Conservation (phyloP, 2,888 invertebrate species). For the Drosophila siamana region DNA sequence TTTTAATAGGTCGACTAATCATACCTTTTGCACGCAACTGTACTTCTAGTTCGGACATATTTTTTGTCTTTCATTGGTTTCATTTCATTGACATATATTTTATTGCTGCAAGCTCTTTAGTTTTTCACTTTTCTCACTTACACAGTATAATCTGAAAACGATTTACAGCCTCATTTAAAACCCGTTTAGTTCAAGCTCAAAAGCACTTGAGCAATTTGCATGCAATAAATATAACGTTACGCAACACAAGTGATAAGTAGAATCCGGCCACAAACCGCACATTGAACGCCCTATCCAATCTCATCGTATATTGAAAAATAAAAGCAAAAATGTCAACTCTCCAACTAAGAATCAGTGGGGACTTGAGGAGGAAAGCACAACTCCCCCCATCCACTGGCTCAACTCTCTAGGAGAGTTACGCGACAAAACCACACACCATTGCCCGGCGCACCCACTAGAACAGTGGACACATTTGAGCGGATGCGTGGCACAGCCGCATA, state of each 20-base stretch:
- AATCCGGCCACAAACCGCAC: conserved; percentile 13
- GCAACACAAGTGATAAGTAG: conserved; percentile 49
- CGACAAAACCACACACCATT: conserved; percentile 63
- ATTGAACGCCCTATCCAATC: conserved; percentile 18
- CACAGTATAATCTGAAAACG: background rate
- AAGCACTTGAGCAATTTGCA: conserved; percentile 42
- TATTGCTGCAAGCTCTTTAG: background rate
- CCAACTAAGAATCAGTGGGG: conserved; percentile 79
- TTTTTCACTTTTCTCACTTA: conserved; percentile 1
- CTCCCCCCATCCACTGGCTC: conserved; percentile 57
- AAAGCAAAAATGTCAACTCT: conserved; percentile 67
- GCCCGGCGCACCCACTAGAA: conserved; percentile 78
- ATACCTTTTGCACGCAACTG: conserved; percentile 37
- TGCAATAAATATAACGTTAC: conserved; percentile 45
- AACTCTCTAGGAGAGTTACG: conserved; percentile 83
- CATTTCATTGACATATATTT: background rate
- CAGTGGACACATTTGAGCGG: conserved; percentile 70
- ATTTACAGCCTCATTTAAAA: conserved; percentile 28
- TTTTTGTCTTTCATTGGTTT: background rate
- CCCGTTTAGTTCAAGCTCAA: conserved; percentile 43
- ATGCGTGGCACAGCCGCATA: conserved; percentile 59
- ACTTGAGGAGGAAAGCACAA: background rate
- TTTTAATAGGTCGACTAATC: background rate
- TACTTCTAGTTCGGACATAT: conserved; percentile 19
- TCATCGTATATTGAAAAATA: background rate